These are phyloP conservation scores for Trichogramma dendrolimi DNA, from an alignment of 2,888 invertebrate genomes.

Conservation along the genomic window DNA sequence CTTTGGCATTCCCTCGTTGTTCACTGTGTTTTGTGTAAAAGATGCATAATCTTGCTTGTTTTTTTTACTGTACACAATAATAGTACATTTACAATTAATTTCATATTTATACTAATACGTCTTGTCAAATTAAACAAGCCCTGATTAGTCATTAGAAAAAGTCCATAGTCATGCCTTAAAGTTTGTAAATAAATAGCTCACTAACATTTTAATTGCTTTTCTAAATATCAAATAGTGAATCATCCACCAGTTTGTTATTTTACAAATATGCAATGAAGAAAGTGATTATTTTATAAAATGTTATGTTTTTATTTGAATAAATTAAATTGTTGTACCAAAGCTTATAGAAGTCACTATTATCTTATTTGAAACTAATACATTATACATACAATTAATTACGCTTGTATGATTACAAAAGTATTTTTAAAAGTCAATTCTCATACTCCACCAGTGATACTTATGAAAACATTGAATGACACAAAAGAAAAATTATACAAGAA, in stretches of 20 bases:
- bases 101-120: too few species aligned
- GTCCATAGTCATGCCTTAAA: too few species aligned
- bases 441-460: neutral
- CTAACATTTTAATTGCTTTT: too few species aligned
- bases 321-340: conserved; percentile 15
- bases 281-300: too few species aligned
- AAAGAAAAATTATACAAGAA: conserved; percentile 4
- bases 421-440: neutral
- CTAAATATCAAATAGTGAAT: too few species aligned
- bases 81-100: too few species aligned
- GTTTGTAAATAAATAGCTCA: too few species aligned
- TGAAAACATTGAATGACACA: conserved; percentile 6
- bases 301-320: conserved; percentile 19
- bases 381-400: neutral
- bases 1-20: conserved; percentile 11
- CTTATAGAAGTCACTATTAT: neutral
- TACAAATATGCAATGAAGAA: conserved; percentile 7
- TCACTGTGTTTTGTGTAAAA: too few species aligned
- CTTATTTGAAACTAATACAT: conserved; percentile 15
- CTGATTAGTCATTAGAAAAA: too few species aligned
- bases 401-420: neutral
- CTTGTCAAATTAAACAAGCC: too few species aligned
- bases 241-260: conserved; percentile 3
- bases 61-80: too few species aligned
- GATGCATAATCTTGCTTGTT: too few species aligned